These are phyloP conservation scores for Cynopterus sphinx DNA, from an alignment of 2,797 vertebrate species.

Conservation along the genomic window DNA sequence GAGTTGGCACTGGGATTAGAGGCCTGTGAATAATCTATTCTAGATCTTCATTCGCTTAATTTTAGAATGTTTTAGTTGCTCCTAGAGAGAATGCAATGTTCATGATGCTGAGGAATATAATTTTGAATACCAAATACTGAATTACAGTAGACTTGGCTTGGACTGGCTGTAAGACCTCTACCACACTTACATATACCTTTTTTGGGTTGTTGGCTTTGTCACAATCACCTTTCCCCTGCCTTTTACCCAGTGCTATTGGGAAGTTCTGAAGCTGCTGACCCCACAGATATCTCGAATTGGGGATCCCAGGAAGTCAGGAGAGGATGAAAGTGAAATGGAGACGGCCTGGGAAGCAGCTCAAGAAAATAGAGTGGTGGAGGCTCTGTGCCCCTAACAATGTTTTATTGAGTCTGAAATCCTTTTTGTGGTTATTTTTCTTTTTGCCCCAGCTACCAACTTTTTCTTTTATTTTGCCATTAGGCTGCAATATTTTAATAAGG, in stretches of 20 bases:
- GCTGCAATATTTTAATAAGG: background rate
- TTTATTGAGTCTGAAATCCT: background rate
- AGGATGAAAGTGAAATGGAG: background rate
- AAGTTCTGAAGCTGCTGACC: background rate
- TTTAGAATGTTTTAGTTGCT: background rate
- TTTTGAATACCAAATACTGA: background rate
- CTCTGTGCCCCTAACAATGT: background rate
- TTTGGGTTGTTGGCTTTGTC: background rate
- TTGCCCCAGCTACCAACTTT: background rate
- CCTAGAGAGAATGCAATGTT: background rate
- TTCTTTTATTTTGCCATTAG: conserved; percentile 10
- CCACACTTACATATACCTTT: background rate
- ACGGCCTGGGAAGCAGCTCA: background rate
- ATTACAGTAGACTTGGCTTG: background rate
- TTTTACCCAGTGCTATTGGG: background rate
- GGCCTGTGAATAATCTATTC: background rate
- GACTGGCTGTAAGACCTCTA: background rate
- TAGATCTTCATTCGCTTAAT: background rate
- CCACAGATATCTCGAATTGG: background rate
- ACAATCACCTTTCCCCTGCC: background rate
- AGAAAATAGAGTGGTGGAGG: background rate
- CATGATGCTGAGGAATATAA: background rate
- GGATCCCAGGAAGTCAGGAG: background rate
- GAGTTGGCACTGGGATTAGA: background rate
- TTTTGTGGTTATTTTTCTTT: background rate